Evolutionary conservation across 1,140 invertebrate species (phyloP).

Genomic region (Drosophila pandora): DNA sequence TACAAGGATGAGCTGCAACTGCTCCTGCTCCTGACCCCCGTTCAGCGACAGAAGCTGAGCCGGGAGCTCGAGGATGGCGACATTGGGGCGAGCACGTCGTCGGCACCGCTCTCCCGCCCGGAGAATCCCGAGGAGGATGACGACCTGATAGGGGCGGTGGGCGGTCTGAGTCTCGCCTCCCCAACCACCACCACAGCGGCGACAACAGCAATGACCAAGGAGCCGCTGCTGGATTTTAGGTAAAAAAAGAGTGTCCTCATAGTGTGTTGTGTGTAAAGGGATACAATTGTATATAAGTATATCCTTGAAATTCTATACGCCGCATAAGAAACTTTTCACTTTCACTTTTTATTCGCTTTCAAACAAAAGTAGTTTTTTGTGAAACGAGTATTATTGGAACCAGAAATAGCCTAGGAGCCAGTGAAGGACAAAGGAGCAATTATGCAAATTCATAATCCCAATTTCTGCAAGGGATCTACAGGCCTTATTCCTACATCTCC

Average conservation of each 20-base stretch:
- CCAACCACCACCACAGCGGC: slow-evolving; percentile 18
- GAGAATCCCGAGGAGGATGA: slow-evolving; percentile 54
- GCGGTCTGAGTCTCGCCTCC: slow-evolving; percentile 48
- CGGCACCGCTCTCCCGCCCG: slow-evolving; percentile 51
- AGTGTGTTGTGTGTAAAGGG: neutral
- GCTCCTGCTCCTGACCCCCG: slow-evolving; percentile 45
- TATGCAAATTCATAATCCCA: slow-evolving; percentile 46
- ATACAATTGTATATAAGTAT: neutral
- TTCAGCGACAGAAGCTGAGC: slow-evolving; percentile 40
- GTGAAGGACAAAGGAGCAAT: slow-evolving; percentile 11
- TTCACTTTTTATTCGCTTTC: neutral
- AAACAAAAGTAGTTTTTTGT: neutral
- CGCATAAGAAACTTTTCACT: neutral
- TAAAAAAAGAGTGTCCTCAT: slow-evolving; percentile 11
- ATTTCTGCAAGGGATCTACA: no score
- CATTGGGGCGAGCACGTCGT: slow-evolving; percentile 29
- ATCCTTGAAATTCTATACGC: neutral
- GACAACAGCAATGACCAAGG: slow-evolving; percentile 31
- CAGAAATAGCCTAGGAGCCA: slow-evolving; percentile 12
- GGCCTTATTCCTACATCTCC: no score
- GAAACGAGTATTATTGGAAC: neutral
- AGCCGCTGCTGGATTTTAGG: slow-evolving; percentile 58
- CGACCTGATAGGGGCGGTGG: slow-evolving; percentile 58
- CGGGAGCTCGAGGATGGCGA: slow-evolving; percentile 32
- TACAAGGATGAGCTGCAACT: slow-evolving; percentile 68